phyloP scores from a whole-genome alignment of 2,797 vertebrate species.

The Cetoscarus ocellatus region DNA sequence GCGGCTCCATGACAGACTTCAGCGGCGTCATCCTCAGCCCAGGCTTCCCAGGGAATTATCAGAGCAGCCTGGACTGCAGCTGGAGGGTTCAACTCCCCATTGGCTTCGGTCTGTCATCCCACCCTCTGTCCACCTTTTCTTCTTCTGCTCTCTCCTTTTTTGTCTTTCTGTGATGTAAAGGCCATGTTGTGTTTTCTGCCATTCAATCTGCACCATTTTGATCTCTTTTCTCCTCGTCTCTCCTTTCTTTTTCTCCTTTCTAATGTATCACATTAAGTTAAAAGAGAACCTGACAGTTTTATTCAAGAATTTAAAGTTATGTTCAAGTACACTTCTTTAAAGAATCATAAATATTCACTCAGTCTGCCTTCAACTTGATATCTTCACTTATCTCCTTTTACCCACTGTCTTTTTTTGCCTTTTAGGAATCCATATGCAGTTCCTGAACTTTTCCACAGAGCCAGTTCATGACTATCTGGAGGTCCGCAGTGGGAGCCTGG shows the following conservation, averaged over 20 bases:
- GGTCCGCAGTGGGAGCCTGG: conserved; percentile 91
- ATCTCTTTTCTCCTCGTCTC: neutral
- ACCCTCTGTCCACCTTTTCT: neutral
- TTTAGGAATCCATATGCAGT: conserved; percentile 95
- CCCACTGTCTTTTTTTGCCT: conserved; percentile 17
- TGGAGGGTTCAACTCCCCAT: conserved; percentile 95
- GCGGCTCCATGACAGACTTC: conserved; percentile 93
- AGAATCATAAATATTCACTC: neutral
- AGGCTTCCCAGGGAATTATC: conserved; percentile 97
- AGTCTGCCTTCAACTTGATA: conserved; percentile 6
- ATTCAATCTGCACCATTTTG: neutral
- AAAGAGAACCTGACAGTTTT: neutral
- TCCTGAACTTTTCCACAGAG: conserved; percentile 98
- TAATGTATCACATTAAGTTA: neutral
- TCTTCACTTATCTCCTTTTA: conserved; percentile 6
- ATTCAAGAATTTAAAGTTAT: conserved; percentile 3
- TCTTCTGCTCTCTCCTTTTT: neutral
- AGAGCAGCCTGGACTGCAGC: conserved; percentile 96
- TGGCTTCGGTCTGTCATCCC: conserved; percentile 90
- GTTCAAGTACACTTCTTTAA: neutral
- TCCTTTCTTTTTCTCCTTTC: neutral
- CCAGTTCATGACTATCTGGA: conserved; percentile 99
- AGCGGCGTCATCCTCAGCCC: conserved; percentile 96
- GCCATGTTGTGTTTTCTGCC: no score
- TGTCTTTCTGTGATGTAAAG: neutral